These are phyloP conservation scores for Beaufortia kweichowensis DNA, from an alignment of 2,113 vertebrate species.

Conservation along the genomic window DNA sequence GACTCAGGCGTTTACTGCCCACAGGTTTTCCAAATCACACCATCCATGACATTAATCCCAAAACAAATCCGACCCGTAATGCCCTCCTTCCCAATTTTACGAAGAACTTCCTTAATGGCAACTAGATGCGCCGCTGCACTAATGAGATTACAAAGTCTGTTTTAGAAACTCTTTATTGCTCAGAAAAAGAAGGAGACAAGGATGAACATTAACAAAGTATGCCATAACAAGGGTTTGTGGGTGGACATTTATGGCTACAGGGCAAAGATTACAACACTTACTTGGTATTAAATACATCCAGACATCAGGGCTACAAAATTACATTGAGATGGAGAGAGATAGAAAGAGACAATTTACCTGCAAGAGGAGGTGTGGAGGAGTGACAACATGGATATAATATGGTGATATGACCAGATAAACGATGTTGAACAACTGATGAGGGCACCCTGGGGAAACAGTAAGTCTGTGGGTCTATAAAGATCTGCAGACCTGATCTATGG, in stretches of 20 bases:
- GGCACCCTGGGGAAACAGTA: neutral
- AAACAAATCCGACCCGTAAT: neutral
- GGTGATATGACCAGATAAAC: constrained; percentile 23
- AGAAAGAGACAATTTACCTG: neutral
- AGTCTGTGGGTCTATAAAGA: constrained; percentile 17
- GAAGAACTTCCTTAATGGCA: neutral
- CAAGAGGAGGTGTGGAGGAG: neutral
- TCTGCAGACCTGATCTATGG: neutral
- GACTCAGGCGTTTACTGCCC: neutral
- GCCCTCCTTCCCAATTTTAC: constrained; percentile 7
- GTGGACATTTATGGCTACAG: constrained; percentile 14
- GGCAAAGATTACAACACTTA: constrained; percentile 22
- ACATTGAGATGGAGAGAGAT: neutral
- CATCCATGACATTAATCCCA: constrained; percentile 13
- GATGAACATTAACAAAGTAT: constrained; percentile 14
- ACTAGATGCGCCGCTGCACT: constrained; percentile 18
- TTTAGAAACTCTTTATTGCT: constrained; percentile 29
- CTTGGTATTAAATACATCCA: neutral
- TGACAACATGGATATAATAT: neutral
- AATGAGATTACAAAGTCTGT: constrained; percentile 35
- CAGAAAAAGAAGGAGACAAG: constrained; percentile 3
- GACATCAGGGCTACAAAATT: neutral
- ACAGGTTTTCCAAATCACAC: constrained; percentile 14
- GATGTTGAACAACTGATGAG: constrained; percentile 16
- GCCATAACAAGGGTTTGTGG: constrained; percentile 10